These are phyloP conservation scores for Acridotheres tristis DNA, from an alignment of 2,797 vertebrate genomes.

Conservation along the genomic window DNA sequence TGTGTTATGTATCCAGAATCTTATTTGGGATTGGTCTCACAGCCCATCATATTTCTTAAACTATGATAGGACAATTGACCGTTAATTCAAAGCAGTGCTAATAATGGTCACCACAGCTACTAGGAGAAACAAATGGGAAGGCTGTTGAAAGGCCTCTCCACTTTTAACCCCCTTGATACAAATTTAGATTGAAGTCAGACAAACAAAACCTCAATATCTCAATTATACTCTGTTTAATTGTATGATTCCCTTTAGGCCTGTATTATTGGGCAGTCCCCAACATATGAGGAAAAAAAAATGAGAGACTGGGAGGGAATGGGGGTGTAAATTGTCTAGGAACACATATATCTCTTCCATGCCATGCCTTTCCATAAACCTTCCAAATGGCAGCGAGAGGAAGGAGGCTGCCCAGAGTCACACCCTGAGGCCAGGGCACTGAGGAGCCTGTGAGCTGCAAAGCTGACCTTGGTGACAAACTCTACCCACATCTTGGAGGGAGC, in stretches of 20 bases:
- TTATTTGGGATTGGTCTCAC: slow-evolving; percentile 33
- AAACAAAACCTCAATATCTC: neutral
- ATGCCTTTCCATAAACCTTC: neutral
- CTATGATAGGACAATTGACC: slow-evolving; percentile 30
- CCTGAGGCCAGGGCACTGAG: too few relatives aligned
- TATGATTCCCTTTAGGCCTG: neutral
- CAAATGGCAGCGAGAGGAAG: neutral
- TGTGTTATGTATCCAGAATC: slow-evolving; percentile 4
- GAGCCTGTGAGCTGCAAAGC: neutral
- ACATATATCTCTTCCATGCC: neutral
- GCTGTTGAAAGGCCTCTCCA: neutral
- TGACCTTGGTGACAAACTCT: neutral
- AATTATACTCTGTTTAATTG: neutral
- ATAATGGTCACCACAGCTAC: neutral
- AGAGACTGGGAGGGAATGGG: fast-evolving
- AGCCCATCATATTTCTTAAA: slow-evolving; percentile 30
- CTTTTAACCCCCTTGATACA: slow-evolving; percentile 18
- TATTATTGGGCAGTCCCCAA: neutral
- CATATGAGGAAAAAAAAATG: neutral
- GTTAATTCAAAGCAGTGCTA: slow-evolving; percentile 33
- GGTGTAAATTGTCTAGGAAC: neutral
- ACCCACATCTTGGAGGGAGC: neutral
- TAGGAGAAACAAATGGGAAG: slow-evolving; percentile 15
- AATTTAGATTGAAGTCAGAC: neutral
- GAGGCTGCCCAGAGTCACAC: neutral